phyloP scores from a whole-genome alignment of 2,797 vertebrate species.

The Mycteria americana region DNA sequence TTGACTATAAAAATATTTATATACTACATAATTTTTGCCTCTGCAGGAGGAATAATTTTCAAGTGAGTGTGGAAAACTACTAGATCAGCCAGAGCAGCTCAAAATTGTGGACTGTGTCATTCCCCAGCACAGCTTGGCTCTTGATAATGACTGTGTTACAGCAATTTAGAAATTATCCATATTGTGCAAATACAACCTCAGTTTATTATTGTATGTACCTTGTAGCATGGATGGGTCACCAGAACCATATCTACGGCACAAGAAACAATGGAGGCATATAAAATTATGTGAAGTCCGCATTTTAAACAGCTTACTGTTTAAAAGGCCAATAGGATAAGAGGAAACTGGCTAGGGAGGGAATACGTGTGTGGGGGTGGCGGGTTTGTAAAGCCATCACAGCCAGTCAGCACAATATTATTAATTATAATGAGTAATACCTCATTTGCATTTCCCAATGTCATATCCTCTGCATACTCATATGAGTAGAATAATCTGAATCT shows the following conservation, averaged over 20 bases:
- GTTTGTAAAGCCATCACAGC: not conserved
- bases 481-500: not conserved
- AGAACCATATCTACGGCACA: not conserved
- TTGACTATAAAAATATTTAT: not conserved
- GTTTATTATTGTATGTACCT: not conserved
- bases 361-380: rapidly evolving
- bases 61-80: not conserved
- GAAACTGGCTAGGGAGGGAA: not conserved
- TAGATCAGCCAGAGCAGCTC: not conserved
- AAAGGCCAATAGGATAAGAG: not conserved
- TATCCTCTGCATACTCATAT: not conserved
- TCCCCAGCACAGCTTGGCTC: not conserved
- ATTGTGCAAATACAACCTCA: not conserved
- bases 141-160: not conserved
- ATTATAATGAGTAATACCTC: not conserved
- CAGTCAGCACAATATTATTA: not conserved
- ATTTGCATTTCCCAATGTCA: not conserved
- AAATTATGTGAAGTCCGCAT: not conserved
- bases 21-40: not conserved
- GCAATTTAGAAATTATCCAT: not conserved
- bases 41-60: not conserved
- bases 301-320: not conserved
- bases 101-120: not conserved
- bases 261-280: not conserved
- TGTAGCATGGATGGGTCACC: rapidly evolving